These are phyloP conservation scores for Pseudomyrmex flavicornis DNA, from an alignment of 1,140 invertebrate species.

Conservation along the genomic window DNA sequence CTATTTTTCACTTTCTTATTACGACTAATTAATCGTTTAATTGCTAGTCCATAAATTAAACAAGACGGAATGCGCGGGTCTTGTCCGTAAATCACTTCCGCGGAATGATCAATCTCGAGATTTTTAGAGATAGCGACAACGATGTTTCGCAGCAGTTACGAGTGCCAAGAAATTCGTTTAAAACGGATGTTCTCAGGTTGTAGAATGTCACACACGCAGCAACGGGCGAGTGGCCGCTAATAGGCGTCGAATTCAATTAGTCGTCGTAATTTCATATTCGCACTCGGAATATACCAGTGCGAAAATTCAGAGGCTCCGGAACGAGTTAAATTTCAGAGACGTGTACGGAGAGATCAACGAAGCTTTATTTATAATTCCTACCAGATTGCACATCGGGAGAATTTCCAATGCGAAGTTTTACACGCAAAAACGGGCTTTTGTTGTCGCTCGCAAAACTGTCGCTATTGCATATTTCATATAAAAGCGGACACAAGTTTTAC, in stretches of 20 bases:
- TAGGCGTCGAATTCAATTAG: constrained; percentile 1
- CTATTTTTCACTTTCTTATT: constrained; percentile 58
- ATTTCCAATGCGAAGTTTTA: neutral
- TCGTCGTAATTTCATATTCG: constrained; percentile 24
- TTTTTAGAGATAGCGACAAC: constrained; percentile 21
- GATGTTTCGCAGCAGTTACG: neutral
- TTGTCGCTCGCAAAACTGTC: constrained; percentile 1
- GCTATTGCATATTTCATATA: constrained; percentile 9
- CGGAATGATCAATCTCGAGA: constrained; percentile 34
- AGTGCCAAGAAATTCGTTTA: constrained; percentile 20
- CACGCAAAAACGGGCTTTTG: neutral
- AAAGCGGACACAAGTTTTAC: neutral
- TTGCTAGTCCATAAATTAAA: constrained; percentile 67
- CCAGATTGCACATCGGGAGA: constrained; percentile 19
- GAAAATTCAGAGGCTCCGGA: neutral
- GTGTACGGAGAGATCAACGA: neutral
- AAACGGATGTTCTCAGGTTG: neutral
- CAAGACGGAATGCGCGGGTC: neutral
- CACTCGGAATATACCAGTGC: neutral
- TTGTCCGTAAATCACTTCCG: constrained; percentile 7
- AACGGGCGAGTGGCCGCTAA: neutral
- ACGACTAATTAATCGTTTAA: constrained; percentile 74
- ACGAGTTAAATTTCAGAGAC: neutral
- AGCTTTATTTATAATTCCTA: constrained; percentile 29
- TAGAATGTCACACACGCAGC: neutral